Percentiles rank a stretch among this genome's conserved stretches.
These are phyloP conservation scores for Leucozona laternaria DNA, from an alignment of 2,888 invertebrate species.

Conservation along the genomic window DNA sequence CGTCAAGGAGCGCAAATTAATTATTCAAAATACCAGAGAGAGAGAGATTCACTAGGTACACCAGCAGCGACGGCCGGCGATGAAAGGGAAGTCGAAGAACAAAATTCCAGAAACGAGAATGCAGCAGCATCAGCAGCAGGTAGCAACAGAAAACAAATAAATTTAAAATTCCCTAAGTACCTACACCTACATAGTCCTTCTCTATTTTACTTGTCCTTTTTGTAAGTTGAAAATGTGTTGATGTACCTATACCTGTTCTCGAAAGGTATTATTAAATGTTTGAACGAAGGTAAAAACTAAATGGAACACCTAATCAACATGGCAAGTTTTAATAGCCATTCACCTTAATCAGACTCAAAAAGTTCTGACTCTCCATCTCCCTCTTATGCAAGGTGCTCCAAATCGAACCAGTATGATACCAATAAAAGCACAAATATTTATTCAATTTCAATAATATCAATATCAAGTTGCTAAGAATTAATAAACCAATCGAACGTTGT, in stretches of 20 bases:
- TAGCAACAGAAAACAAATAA: constrained; percentile 41
- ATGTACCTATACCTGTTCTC: constrained; percentile 2
- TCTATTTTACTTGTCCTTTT: constrained; percentile 6
- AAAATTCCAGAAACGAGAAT: constrained; percentile 43
- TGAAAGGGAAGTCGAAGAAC: constrained; percentile 3
- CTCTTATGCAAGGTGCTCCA: not conserved
- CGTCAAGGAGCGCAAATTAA: constrained; percentile 56
- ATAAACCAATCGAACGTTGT: not conserved
- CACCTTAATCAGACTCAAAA: constrained; percentile 47
- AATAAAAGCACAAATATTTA: not conserved
- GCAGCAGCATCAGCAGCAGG: constrained; percentile 38
- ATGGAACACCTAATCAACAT: not conserved
- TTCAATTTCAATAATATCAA: not conserved
- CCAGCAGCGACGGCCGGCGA: not conserved
- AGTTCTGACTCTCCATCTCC: not conserved
- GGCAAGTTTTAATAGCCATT: constrained; percentile 22
- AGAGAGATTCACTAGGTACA: not conserved
- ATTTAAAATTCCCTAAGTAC: constrained; percentile 48
- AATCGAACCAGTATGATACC: too few relatives aligned
- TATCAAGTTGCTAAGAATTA: not conserved
- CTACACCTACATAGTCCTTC: constrained; percentile 19
- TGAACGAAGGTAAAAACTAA: constrained; percentile 7
- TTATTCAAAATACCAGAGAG: constrained; percentile 63
- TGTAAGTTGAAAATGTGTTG: not conserved
- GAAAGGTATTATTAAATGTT: constrained; percentile 12